Evolutionary conservation across 2,113 vertebrate species (phyloP), one percentile per base, ranked within the genome.

Genomic region (Psilopsiagon aurifrons): DNA sequence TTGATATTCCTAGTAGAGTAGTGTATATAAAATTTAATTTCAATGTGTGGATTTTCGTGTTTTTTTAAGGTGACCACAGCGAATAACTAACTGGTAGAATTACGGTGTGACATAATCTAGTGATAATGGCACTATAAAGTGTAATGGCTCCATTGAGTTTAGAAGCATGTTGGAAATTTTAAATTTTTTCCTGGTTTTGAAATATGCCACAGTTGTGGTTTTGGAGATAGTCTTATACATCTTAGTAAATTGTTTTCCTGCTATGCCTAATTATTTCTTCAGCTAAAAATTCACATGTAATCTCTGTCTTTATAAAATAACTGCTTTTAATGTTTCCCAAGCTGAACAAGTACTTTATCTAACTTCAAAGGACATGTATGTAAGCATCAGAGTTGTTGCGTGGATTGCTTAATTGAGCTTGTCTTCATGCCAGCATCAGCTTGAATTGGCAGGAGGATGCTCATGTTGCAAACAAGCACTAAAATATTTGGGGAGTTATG

Each of bases 321-420:
- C 22, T 51, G 14, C 0, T 77, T 93, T 80, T 49, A 52, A 33
- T 73, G 47, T 41, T 90, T 93, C 39, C 66, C 7, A 52, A 80
- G 54, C 27, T 54, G 44, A 25, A 41, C 31, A 60, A 46, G 31
- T 70, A 47, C 64, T 44, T 84, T 57, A 52, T 59, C 93, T 52
- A 62, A 33, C 59, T 83, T 95, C 2, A 43, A 74, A 90, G 44
- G 44, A 12, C 20, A 14, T 10, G 43, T 62, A 16, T 63, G 39
- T 22, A 66, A 41, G 33, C 54, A 74, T 67, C 51, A 0, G 0
- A 83, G 83, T 75, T 82, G 47, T 44, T 91, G 54, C 59, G n/a
- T 5, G 1, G 37, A 71, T 75, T 94, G 46, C 91, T 92, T 94
- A 91, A 95, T 55, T 75, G 66, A 70, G 64, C 37, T 92, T 95